Evolutionary conservation across 2,888 invertebrate species (phyloP).

Genomic region (Eupithecia subumbrata): DNA sequence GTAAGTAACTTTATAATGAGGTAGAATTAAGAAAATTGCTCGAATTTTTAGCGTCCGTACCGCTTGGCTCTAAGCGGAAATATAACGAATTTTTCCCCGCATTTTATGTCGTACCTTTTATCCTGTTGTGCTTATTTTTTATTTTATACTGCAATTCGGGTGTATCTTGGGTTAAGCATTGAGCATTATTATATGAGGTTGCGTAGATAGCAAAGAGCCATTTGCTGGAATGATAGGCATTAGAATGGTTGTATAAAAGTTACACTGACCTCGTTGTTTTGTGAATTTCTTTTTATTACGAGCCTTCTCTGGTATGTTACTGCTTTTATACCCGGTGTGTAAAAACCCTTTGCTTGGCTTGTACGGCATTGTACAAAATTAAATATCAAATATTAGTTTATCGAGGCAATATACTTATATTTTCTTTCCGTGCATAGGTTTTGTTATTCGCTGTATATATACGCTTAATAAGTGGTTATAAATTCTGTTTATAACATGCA

Average conservation of each 20-base stretch:
- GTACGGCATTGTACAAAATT: background rate
- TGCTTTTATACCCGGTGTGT: background rate
- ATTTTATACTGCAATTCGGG: constrained; percentile 35
- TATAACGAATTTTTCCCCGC: constrained; percentile 23
- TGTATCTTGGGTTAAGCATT: constrained; percentile 34
- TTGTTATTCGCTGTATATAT: background rate
- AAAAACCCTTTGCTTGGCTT: background rate
- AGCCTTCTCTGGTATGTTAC: background rate
- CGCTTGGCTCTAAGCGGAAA: constrained; percentile 19
- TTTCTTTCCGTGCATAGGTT: background rate
- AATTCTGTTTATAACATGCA: background rate
- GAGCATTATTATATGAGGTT: constrained; percentile 31
- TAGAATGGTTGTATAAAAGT: constrained; percentile 11
- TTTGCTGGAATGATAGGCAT: constrained; percentile 23
- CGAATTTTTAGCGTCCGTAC: constrained; percentile 16
- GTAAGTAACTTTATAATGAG: constrained; percentile 84
- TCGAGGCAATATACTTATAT: background rate
- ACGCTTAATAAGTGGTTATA: background rate
- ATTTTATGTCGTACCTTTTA: constrained; percentile 32
- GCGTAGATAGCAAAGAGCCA: constrained; percentile 27
- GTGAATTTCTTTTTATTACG: constrained; percentile 12
- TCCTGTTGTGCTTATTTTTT: constrained; percentile 38
- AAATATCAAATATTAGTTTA: background rate
- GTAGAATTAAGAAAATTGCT: constrained; percentile 35
- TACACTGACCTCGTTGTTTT: constrained; percentile 23